These are phyloP conservation scores for Epirrhoe alternata DNA, from an alignment of 2,888 invertebrate species.

Conservation along the genomic window DNA sequence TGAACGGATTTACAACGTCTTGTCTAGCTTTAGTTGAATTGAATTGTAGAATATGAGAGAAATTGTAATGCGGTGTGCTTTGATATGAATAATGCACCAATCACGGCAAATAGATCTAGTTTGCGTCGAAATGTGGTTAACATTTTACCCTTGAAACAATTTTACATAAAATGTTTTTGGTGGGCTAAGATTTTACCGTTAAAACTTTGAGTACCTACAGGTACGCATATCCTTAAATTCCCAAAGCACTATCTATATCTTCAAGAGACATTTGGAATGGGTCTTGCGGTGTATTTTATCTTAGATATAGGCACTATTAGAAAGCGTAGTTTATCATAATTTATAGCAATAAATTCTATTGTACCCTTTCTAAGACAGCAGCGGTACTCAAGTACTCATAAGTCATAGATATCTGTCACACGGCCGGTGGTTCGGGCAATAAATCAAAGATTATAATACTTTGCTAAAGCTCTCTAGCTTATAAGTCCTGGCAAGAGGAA, in stretches of 20 bases:
- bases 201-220: neutral
- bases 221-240: neutral
- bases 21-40: conserved; percentile 19
- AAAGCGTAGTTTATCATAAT: conserved; percentile 24
- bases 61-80: conserved; percentile 4
- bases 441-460: conserved; percentile 36
- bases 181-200: neutral
- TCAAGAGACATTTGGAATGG: conserved; percentile 5
- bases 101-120: neutral
- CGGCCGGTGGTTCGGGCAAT: conserved; percentile 30
- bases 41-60: neutral
- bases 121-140: neutral
- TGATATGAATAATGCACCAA: neutral
- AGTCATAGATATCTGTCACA: conserved; percentile 36
- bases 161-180: no score
- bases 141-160: no score
- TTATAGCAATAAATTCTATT: conserved; percentile 32
- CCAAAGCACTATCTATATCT: conserved; percentile 8
- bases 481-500: conserved; percentile 17
- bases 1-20: conserved; percentile 19
- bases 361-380: conserved; percentile 34
- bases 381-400: conserved; percentile 36
- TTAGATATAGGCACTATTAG: conserved; percentile 19
- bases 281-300: conserved; percentile 14
- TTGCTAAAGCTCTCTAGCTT: conserved; percentile 24